phyloP scores from a whole-genome alignment of 2,888 invertebrate genomes.

The Drosophila paranaensis region DNA sequence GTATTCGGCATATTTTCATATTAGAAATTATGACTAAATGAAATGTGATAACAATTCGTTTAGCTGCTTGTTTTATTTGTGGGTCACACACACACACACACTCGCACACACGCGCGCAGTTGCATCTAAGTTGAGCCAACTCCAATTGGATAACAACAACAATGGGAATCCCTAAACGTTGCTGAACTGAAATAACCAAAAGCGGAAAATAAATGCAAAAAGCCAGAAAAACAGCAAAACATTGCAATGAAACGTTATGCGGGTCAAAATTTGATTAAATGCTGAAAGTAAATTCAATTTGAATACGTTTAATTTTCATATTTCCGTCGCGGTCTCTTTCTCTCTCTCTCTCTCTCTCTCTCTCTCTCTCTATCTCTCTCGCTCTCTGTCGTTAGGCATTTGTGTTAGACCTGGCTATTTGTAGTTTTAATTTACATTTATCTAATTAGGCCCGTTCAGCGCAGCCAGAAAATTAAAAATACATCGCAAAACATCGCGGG shows the following conservation, averaged over 20 bases:
- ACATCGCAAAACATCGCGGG: background rate
- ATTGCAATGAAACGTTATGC: slow-evolving; percentile 53
- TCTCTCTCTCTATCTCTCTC: too few species aligned
- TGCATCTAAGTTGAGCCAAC: slow-evolving; percentile 39
- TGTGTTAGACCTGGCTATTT: slow-evolving; percentile 47
- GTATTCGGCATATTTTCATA: background rate
- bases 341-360: background rate
- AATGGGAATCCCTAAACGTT: slow-evolving; percentile 53
- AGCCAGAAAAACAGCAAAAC: slow-evolving; percentile 30
- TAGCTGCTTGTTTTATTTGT: slow-evolving; percentile 18
- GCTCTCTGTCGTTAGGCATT: background rate
- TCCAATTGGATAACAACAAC: slow-evolving; percentile 21
- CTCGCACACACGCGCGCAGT: background rate
- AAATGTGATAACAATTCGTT: slow-evolving; percentile 42
- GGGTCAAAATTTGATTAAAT: slow-evolving; percentile 74
- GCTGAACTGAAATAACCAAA: slow-evolving; percentile 58
- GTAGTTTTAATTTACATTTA: slow-evolving; percentile 61
- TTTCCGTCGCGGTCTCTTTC: slow-evolving; percentile 53
- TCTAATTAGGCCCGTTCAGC: slow-evolving; percentile 53
- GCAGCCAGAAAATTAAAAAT: background rate
- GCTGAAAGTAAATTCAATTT: slow-evolving; percentile 73
- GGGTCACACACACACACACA: slow-evolving; percentile 42
- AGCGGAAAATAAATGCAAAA: slow-evolving; percentile 6
- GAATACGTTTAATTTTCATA: slow-evolving; percentile 79
- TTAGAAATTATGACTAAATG: slow-evolving; percentile 7